Percentiles rank a stretch among this genome's conserved stretches.
These are phyloP conservation scores for Peromyscus maniculatus DNA, from an alignment of 2,113 vertebrate species.

Conservation along the genomic window DNA sequence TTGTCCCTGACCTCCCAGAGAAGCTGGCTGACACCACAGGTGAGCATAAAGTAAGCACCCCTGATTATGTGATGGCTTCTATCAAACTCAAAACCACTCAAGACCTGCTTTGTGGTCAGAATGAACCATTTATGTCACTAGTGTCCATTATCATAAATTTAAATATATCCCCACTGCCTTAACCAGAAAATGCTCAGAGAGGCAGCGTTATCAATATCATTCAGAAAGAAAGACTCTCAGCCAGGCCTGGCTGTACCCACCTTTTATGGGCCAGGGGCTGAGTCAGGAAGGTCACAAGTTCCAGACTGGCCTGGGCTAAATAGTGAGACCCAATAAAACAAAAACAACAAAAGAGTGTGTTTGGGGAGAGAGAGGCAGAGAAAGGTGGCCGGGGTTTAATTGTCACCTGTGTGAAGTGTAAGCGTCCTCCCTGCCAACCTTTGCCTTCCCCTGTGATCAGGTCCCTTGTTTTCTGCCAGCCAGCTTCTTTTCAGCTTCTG, in stretches of 20 bases:
- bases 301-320: background rate
- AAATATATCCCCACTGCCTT: background rate
- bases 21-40: background rate
- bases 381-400: rapidly evolving
- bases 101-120: background rate
- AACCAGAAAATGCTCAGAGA: background rate
- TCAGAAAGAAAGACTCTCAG: no score
- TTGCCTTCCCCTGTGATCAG: background rate
- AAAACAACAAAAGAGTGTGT: background rate
- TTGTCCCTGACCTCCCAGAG: background rate
- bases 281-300: background rate
- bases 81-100: background rate
- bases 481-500: background rate
- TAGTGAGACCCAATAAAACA: background rate
- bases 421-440: background rate
- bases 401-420: background rate
- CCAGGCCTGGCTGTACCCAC: background rate
- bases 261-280: background rate
- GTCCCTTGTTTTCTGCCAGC: background rate
- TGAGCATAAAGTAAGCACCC: background rate
- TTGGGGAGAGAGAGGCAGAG: background rate
- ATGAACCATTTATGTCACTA: background rate
- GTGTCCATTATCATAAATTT: background rate
- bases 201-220: background rate
- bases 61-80: background rate